phyloP scores from a whole-genome alignment of 37 sponge, comb jelly and placozoan species.

The Lycopodina hypogea region DNA sequence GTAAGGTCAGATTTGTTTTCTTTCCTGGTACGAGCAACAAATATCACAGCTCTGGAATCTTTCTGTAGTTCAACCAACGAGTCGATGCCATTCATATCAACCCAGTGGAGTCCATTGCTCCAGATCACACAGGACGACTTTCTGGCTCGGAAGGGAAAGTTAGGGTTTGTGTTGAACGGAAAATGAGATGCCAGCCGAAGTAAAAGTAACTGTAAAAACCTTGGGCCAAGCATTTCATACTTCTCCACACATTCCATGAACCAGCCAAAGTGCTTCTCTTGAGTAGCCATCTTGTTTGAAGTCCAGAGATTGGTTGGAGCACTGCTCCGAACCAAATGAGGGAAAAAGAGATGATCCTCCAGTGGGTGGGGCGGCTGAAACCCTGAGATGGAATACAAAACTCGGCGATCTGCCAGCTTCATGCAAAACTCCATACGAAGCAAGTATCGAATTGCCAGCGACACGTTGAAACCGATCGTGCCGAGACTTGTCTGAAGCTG shows the following conservation, averaged over 20 bases:
- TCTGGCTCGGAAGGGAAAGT: conserved; percentile 6
- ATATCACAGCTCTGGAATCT: not conserved
- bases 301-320: conserved; percentile 9
- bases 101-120: conserved; percentile 12
- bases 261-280: conserved; percentile 20
- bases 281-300: not conserved
- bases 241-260: conserved; percentile 12
- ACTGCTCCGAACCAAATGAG: conserved; percentile 5
- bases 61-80: not conserved
- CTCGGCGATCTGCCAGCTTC: not conserved
- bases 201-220: conserved; percentile 16
- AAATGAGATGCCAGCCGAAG: conserved; percentile 9
- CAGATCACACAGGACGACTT: not conserved
- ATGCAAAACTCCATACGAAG: conserved; percentile 34
- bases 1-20: not conserved
- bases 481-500: conserved; percentile 21
- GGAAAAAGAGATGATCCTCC: conserved; percentile 37
- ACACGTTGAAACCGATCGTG: conserved; percentile 20
- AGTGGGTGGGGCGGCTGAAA: conserved; percentile 14
- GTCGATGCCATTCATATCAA: conserved; percentile 12
- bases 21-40: conserved; percentile 9
- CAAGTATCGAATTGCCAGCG: conserved; percentile 22
- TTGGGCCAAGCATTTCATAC: not conserved
- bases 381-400: conserved; percentile 9
- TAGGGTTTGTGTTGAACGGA: conserved; percentile 30